Percentiles rank a stretch among this genome's conserved stretches.
phyloP scores from a whole-genome alignment of 53 echinoderm and acorn worm species.

The Holothuria leucospilota region DNA sequence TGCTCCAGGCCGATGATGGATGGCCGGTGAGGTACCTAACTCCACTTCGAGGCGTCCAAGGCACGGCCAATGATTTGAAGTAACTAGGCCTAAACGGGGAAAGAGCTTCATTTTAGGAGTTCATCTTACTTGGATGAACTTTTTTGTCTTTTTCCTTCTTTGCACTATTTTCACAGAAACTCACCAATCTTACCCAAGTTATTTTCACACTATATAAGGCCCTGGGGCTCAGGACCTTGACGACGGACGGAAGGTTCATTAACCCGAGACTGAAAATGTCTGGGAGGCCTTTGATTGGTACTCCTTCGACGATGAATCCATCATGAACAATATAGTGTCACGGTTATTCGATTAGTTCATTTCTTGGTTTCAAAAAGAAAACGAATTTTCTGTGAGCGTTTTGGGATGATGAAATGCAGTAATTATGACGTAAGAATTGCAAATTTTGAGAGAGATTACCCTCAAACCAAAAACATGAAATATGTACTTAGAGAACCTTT shows the following conservation, averaged over 20 bases:
- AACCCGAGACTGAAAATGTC: slow-evolving; percentile 4
- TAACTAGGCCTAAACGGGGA: background rate
- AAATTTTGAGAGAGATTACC: background rate
- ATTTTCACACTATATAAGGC: background rate
- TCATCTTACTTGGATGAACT: slow-evolving; percentile 20
- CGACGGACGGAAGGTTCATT: slow-evolving; percentile 21
- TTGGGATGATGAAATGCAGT: background rate
- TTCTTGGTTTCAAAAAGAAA: background rate
- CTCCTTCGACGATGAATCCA: background rate
- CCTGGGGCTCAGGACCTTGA: slow-evolving; percentile 29
- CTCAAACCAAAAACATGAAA: no score
- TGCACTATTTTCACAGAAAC: background rate
- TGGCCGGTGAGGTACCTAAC: background rate
- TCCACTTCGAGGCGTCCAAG: slow-evolving; percentile 1
- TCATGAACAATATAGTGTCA: background rate
- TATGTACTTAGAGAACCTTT: no score
- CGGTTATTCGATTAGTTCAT: no score
- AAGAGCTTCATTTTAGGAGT: background rate
- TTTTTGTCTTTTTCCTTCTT: slow-evolving; percentile 1
- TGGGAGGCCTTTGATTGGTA: background rate
- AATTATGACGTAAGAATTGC: background rate
- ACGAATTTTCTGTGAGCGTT: background rate
- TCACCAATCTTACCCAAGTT: no score
- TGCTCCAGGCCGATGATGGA: background rate
- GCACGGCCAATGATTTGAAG: background rate